Evolutionary conservation across 2,888 invertebrate genomes (phyloP), one percentile per base, ranked within the genome.

Genomic region (Dyspetes luteomarginatus): DNA sequence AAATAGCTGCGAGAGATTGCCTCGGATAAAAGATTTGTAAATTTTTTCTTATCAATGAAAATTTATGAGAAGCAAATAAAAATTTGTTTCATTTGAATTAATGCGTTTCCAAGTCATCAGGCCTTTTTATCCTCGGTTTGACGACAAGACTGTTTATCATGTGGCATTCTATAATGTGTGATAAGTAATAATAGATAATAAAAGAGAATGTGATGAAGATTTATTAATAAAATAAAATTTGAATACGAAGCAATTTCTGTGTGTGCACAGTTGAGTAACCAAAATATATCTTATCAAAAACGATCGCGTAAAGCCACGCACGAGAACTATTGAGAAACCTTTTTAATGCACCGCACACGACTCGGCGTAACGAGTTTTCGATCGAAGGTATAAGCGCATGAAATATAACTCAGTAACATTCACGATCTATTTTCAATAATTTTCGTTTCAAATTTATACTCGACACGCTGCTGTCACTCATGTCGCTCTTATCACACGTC

Each of bases 401-500:
- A 52, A 52, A 52, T 24, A 26, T 26, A 12, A 19, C 26, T 52
- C 4, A n/a, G 24, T 9, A n/a, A 2, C 28, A 56, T 56, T 30
- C 56, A 30, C 56, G 30, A 30, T 56, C 15, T 3, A 56, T 30
- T 30, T 4, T 4, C 30, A 17, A 56, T 56, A n/a, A 30, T 30
- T 56, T 26, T 55, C 12, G n/a, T 55, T 26, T 55, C n/a, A 50
- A 50, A 50, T 55, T 55, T 55, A 55, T 55, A 7, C 48, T 26
- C n/a, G 48, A 12, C 26, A 26, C 26, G 55, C 3, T 26, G 28
- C 3, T 4, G n/a, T 55, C 55, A 15, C 55, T 55, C 55, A 26
- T 55, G 26, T 55, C 55, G 26, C 55, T 26, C 26, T 55, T 55
- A 26, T 55, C 55, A 26, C n/a, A n/a, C 55, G 24, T 55, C 26